These are phyloP conservation scores for Ornithoptera priamus DNA, from an alignment of 2,888 invertebrate genomes.

Conservation along the genomic window DNA sequence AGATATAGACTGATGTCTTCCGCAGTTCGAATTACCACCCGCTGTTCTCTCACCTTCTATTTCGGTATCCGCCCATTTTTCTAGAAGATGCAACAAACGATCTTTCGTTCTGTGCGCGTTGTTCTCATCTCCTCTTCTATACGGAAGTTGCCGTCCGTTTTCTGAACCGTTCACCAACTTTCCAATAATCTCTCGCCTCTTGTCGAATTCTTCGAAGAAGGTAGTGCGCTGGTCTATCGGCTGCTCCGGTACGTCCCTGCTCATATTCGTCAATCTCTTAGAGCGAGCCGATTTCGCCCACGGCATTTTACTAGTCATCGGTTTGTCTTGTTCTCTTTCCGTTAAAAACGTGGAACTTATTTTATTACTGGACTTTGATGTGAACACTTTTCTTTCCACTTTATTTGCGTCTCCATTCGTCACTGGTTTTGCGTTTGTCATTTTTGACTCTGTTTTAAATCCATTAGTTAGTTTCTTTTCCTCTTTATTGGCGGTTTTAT, in stretches of 20 bases:
- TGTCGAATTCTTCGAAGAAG: slow-evolving; percentile 75
- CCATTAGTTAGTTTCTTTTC: slow-evolving; percentile 63
- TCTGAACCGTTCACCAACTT: slow-evolving; percentile 67
- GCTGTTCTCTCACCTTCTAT: slow-evolving; percentile 72
- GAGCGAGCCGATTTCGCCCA: slow-evolving; percentile 80
- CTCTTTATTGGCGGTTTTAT: slow-evolving; percentile 54
- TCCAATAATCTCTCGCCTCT: slow-evolving; percentile 68
- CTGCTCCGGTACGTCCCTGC: slow-evolving; percentile 86
- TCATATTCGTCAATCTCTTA: slow-evolving; percentile 83
- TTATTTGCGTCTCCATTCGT: slow-evolving; percentile 60
- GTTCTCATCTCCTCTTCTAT: slow-evolving; percentile 74
- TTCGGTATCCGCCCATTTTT: slow-evolving; percentile 87
- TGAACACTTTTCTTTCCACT: slow-evolving; percentile 61
- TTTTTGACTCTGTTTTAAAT: slow-evolving; percentile 57
- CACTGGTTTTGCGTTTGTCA: slow-evolving; percentile 52
- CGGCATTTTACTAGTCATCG: slow-evolving; percentile 76
- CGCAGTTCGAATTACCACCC: slow-evolving; percentile 72
- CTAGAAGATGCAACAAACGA: slow-evolving; percentile 85
- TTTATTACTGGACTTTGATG: slow-evolving; percentile 68
- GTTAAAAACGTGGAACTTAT: slow-evolving; percentile 62
- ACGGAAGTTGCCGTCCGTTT: slow-evolving; percentile 68
- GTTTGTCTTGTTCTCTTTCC: slow-evolving; percentile 65
- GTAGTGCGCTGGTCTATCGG: slow-evolving; percentile 79
- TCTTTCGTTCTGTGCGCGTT: slow-evolving; percentile 88
- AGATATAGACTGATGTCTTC: slow-evolving; percentile 85